Evolutionary conservation across 2,797 vertebrate genomes (phyloP), one percentile per base, ranked within the genome.

Genomic region (Prionace glauca): DNA sequence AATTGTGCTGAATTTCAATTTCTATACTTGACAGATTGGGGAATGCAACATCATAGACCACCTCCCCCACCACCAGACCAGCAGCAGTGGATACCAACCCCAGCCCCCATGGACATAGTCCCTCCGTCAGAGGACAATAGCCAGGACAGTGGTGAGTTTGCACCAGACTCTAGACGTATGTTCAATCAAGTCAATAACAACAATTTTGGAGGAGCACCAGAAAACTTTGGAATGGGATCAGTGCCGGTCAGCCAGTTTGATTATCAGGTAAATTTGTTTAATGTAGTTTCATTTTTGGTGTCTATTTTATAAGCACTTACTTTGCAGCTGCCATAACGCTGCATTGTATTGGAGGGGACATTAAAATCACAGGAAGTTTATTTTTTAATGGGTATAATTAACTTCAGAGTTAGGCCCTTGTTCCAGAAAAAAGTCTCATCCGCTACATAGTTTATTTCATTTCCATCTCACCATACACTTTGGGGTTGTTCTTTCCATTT

Each of bases 91-190:
- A 99, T 99, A 97, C 98, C 99, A 96, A 98, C 98, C 50, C 98
- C 98, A 95, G 98, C 98, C 95, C 98, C 99, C 96, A 99, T 99
- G 99, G 99, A 99, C 96, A 98, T 99, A 96, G 98, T 99, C 97
- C 99, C 98, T 97, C 98, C 98, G 8, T 99, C 98, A 0, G 99
- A 99, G 98, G 99, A 99, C 98, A 99, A 98, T 98, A 99, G 99
- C 98, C 99, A 99, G 98, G 99, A 99, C 98, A 99, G 99, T 98
- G 97, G 98, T 96, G 99, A 99, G 96, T 99, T 99, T 98, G 97
- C 98, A 97, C 97, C 98, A 97, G 99, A 99, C 96, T 98, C 98
- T 97, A 99, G 98, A 97, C 99, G 98, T 96, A 98, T 98, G 96
- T 99, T 99, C 98, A 98, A 98, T 97, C 99, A 99, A 98, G 99